Base-by-base conservation (phyloP, 2,888 invertebrate species). In the Drosophila eohydei region DNA sequence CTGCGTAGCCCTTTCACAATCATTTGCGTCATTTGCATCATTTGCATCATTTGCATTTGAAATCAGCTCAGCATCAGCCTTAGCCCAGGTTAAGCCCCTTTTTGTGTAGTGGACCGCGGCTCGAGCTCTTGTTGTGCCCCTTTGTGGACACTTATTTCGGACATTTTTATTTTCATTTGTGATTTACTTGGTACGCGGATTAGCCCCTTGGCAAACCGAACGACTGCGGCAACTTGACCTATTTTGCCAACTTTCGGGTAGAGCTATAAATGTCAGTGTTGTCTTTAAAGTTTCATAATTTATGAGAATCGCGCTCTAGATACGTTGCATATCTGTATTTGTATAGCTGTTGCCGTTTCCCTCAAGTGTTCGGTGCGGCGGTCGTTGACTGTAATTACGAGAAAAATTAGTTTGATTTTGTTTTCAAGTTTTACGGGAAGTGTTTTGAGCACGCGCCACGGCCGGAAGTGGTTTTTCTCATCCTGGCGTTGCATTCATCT, bases 111-210 rank as follows among this genome's bases (percentile, higher is more conserved):
- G 58, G 71, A 21, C 48, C 69, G 70, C 69, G 62, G 61, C 28
- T 54, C 52, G 40, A 28, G 43, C 12, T 68, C 62, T 71, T 70
- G 59, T 71, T 81, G 74, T 66, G 66, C 48, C 84, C 79, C 73
- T 83, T 88, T 87, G 87, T 89, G 89, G 87, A 85, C 87, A 89
- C 81, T 78, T 70, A 80, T 70, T 75, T 83, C 75, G 81, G 87
- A 87, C 89, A 87, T 76, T 89, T 87, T 87, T 87, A 88, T 87
- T 88, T 87, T 87, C 88, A 78, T 88, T 87, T 87, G 88, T 85
- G 89, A 87, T 87, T 87, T 87, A 87, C 71, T 83, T 82, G 84
- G 72, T 62, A 78, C 83, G 72, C 56, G 81, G 83, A 81, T 85
- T 88, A 88, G 64, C 74, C 75, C 57, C 52, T 40, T 9, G 54